These are phyloP conservation scores for Tragopan temminckii DNA, from an alignment of 2,797 vertebrate species.

Conservation along the genomic window DNA sequence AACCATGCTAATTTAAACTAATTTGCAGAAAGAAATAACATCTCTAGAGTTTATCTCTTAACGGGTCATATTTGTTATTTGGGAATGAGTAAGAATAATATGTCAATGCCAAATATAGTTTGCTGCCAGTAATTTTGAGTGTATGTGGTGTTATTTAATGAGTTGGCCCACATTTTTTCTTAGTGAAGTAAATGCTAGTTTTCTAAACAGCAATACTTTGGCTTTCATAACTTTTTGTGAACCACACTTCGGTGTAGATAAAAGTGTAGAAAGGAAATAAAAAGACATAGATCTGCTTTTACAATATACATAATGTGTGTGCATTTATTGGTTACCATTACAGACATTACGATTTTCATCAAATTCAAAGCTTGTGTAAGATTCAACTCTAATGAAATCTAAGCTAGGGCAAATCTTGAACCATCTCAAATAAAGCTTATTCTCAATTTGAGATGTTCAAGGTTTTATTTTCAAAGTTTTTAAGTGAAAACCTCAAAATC, in stretches of 20 bases:
- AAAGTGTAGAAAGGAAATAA: constrained; percentile 22
- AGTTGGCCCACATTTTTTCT: not conserved
- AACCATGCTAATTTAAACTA: constrained; percentile 23
- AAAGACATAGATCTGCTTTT: not conserved
- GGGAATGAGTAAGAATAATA: not conserved
- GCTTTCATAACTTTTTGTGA: not conserved
- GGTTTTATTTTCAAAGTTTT: not conserved
- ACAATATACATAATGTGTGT: not conserved
- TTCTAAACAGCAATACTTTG: not conserved
- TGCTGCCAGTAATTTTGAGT: not conserved
- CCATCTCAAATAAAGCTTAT: not conserved
- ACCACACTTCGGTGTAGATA: not conserved
- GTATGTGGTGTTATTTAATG: not conserved
- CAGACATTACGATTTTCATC: not conserved
- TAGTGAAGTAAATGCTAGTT: not conserved
- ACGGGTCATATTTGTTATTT: constrained; percentile 14
- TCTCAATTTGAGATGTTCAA: not conserved
- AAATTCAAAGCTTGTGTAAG: not conserved
- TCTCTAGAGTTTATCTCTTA: not conserved
- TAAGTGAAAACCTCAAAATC: not conserved
- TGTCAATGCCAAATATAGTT: not conserved
- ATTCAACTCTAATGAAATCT: not conserved
- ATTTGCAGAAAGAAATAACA: constrained; percentile 21
- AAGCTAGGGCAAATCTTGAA: not conserved
- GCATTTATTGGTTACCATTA: not conserved